These are phyloP conservation scores for Anhinga rufa DNA, from an alignment of 2,113 vertebrate genomes.

Conservation along the genomic window DNA sequence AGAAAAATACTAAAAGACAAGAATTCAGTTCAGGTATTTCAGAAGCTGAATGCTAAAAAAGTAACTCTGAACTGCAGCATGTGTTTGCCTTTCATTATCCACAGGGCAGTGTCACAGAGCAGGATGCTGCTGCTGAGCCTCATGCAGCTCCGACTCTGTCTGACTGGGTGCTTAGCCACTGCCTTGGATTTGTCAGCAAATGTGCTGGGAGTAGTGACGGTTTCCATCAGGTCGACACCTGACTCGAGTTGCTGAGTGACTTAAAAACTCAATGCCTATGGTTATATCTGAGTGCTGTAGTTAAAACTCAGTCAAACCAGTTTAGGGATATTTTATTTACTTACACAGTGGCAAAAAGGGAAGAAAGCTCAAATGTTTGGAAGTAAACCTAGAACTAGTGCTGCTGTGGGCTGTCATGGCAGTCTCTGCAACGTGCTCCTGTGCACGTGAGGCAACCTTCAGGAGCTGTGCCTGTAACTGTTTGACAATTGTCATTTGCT, in stretches of 20 bases:
- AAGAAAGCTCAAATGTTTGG: neutral
- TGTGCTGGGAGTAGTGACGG: rapidly evolving
- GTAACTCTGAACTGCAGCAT: neutral
- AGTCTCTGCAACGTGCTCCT: neutral
- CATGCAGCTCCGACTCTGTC: neutral
- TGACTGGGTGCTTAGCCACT: neutral
- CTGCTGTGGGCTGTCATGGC: neutral
- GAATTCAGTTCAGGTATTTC: neutral
- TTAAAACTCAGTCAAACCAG: neutral
- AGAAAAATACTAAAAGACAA: neutral
- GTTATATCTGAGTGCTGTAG: neutral
- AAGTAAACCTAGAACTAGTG: neutral
- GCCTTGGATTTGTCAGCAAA: neutral
- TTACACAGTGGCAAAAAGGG: neutral
- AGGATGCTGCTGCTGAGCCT: neutral
- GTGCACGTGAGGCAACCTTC: rapidly evolving
- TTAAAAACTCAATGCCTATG: neutral
- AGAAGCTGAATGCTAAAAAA: neutral
- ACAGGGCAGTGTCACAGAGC: neutral
- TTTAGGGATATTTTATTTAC: neutral
- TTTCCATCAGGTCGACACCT: neutral
- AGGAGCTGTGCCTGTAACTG: neutral
- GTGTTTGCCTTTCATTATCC: neutral
- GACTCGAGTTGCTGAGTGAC: neutral
- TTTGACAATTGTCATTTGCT: neutral